These are phyloP conservation scores for Coenonympha glycerion DNA, from an alignment of 2,888 invertebrate species.

Conservation along the genomic window DNA sequence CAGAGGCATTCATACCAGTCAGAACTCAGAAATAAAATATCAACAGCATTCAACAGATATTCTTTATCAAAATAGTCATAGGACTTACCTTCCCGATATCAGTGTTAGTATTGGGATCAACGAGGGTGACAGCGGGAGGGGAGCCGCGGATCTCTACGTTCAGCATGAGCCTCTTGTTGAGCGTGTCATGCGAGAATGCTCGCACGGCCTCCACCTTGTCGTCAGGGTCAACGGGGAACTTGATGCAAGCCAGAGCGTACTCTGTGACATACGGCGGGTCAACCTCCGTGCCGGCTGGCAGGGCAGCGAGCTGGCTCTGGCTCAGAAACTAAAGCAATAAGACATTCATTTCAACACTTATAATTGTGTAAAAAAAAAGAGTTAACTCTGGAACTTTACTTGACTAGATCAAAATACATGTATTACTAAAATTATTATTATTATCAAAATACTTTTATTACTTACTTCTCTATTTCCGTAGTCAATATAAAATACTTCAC, in stretches of 20 bases:
- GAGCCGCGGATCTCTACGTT: conserved; percentile 86
- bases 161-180: conserved; percentile 85
- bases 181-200: conserved; percentile 77
- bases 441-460: background rate
- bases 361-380: too few relatives aligned
- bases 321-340: conserved; percentile 68
- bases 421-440: too few relatives aligned
- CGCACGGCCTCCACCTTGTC: conserved; percentile 84
- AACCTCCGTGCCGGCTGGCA: conserved; percentile 82
- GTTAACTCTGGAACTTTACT: too few relatives aligned
- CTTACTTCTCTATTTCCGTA: conserved; percentile 94
- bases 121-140: conserved; percentile 75
- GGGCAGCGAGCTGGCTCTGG: conserved; percentile 83
- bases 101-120: conserved; percentile 65
- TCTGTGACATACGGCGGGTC: conserved; percentile 91
- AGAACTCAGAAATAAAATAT: too few relatives aligned
- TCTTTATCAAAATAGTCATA: too few relatives aligned
- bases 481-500: conserved; percentile 92
- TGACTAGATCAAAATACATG: too few relatives aligned
- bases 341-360: background rate
- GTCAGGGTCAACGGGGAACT: conserved; percentile 91
- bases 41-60: too few relatives aligned
- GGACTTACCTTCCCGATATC: conserved; percentile 73
- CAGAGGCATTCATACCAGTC: too few relatives aligned
- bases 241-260: conserved; percentile 88